Evolutionary conservation across 2,113 vertebrate genomes (phyloP).

Genomic region (Bungarus multicinctus): DNA sequence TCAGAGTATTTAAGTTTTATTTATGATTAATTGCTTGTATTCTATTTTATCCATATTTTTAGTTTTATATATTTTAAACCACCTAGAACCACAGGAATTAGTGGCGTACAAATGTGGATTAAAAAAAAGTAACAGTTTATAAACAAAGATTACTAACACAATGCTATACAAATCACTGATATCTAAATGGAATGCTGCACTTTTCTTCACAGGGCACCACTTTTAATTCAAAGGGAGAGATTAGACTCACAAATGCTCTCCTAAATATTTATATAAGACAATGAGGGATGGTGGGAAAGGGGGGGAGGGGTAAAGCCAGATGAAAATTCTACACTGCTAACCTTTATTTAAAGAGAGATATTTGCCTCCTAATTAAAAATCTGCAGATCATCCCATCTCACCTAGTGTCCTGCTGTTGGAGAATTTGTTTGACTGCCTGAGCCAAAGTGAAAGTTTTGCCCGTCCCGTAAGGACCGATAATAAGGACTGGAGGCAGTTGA

Average conservation of each 20-base stretch:
- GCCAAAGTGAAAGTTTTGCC: conserved; percentile 99
- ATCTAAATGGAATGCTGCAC: conserved; percentile 3
- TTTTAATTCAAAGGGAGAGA: conserved; percentile 22
- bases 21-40: not conserved
- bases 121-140: conserved; percentile 8
- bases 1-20: not conserved
- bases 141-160: conserved; percentile 27
- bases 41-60: not conserved
- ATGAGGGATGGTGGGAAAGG: not conserved
- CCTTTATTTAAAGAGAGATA: not conserved
- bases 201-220: conserved; percentile 7
- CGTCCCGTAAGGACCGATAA: conserved; percentile 97
- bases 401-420: conserved; percentile 92
- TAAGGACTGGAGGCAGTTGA: conserved; percentile 91
- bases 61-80: not conserved
- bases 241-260: conserved; percentile 24
- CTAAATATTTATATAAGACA: conserved; percentile 18
- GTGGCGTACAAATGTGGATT: not conserved
- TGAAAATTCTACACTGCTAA: conserved; percentile 26
- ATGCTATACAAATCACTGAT: conserved; percentile 27
- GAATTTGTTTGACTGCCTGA: conserved; percentile 98
- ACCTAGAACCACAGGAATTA: not conserved
- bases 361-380: not conserved
- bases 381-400: conserved; percentile 55
- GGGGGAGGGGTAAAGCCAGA: conserved; percentile 22